phyloP scores from a whole-genome alignment of 1,140 invertebrate genomes.

The Sweltsa coloradensis region DNA sequence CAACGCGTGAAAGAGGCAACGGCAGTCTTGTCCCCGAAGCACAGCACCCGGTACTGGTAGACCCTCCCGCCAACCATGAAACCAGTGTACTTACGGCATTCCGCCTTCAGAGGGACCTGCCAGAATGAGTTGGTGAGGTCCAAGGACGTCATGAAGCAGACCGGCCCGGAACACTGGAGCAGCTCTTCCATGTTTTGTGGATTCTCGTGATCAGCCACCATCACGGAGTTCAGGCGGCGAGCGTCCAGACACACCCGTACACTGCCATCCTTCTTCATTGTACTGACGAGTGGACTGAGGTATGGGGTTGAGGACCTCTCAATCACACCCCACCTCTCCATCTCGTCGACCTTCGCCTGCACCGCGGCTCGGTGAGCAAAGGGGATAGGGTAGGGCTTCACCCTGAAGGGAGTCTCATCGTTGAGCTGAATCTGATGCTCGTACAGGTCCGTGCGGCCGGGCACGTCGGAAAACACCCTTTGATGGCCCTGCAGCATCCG shows the following conservation, averaged over 20 bases:
- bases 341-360: conserved; percentile 13
- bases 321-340: conserved; percentile 16
- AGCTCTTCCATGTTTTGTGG: no score
- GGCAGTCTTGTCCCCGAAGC: conserved; percentile 23
- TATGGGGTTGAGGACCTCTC: conserved; percentile 21
- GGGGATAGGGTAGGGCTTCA: conserved; percentile 18
- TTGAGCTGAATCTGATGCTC: no score
- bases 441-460: no score
- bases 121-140: no score
- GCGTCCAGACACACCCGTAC: conserved; percentile 26
- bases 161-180: no score
- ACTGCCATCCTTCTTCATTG: conserved; percentile 19
- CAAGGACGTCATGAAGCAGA: no score
- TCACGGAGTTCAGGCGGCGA: conserved; percentile 21
- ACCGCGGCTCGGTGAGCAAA: conserved; percentile 12
- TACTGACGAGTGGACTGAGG: conserved; percentile 24
- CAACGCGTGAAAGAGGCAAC: not conserved
- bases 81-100: conserved; percentile 23
- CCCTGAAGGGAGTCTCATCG: no score
- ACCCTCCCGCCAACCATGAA: conserved; percentile 23
- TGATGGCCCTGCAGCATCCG: no score
- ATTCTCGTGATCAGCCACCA: conserved; percentile 24
- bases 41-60: conserved; percentile 24
- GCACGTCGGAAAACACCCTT: no score
- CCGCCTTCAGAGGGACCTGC: conserved; percentile 22